phyloP scores from a whole-genome alignment of 2,113 vertebrate species.

The Stigmatopora argus region DNA sequence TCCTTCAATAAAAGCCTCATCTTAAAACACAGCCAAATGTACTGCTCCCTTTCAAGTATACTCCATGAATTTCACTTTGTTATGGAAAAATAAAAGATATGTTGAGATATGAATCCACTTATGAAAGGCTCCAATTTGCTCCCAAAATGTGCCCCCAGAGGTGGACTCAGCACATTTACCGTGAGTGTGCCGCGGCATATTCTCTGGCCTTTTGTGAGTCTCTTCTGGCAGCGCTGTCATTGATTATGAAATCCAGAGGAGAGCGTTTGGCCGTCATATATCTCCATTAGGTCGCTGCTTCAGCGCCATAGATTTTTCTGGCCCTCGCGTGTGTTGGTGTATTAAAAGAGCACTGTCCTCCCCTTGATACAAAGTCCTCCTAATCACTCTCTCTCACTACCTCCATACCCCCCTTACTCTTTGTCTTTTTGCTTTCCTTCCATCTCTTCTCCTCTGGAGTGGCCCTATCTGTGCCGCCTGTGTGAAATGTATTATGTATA shows the following conservation, averaged over 20 bases:
- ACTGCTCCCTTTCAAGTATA: constrained; percentile 59
- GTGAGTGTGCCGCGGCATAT: constrained; percentile 75
- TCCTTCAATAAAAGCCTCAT: constrained; percentile 49
- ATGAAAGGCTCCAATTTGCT: constrained; percentile 82
- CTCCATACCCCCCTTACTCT: constrained; percentile 32
- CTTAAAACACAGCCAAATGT: constrained; percentile 60
- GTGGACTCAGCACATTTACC: constrained; percentile 27
- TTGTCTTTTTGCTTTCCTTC: constrained; percentile 61
- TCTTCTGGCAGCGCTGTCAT: constrained; percentile 91
- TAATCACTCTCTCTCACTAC: constrained; percentile 52
- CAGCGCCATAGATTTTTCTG: constrained; percentile 99
- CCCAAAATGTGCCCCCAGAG: constrained; percentile 83
- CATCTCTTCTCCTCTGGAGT: constrained; percentile 31
- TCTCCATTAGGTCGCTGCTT: constrained; percentile 97
- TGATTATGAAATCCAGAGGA: constrained; percentile 98
- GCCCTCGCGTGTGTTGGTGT: constrained; percentile 90
- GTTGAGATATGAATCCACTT: constrained; percentile 94
- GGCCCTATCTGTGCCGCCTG: constrained; percentile 60
- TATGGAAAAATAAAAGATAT: constrained; percentile 81
- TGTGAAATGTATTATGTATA: constrained; percentile 98
- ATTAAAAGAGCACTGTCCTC: constrained; percentile 82
- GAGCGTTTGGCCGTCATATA: constrained; percentile 97
- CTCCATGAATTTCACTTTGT: constrained; percentile 65
- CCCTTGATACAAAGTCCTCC: constrained; percentile 82
- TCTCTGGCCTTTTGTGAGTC: constrained; percentile 87